A percentile compares a stretch with the other conserved stretches of the same genome.
Evolutionary conservation across 2,797 vertebrate species (phyloP).

Genomic region (Anabas testudineus): DNA sequence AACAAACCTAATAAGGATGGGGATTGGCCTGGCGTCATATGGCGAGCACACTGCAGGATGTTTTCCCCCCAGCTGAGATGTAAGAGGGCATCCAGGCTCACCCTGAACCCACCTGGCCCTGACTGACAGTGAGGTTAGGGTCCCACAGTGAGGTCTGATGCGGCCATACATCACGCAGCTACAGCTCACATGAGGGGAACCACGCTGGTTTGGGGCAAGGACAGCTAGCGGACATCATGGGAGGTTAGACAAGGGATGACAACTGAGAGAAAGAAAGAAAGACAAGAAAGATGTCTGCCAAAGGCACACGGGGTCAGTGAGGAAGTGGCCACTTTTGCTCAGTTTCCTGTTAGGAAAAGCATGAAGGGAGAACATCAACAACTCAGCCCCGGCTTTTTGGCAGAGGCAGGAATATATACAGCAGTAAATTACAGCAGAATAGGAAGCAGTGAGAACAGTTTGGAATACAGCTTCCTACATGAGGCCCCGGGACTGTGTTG

Average conservation of each 20-base stretch:
- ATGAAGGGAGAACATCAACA: conserved; percentile 48
- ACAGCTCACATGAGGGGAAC: conserved; percentile 45
- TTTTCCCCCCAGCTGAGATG: conserved; percentile 28
- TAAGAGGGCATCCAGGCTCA: conserved; percentile 49
- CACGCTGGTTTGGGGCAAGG: conserved; percentile 48
- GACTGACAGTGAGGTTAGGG: conserved; percentile 53
- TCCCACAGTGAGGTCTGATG: conserved; percentile 54
- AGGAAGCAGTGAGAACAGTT: conserved; percentile 17
- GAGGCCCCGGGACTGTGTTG: conserved; percentile 19
- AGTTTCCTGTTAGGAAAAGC: conserved; percentile 69
- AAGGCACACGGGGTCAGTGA: conserved; percentile 53
- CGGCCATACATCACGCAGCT: conserved; percentile 66
- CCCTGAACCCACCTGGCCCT: conserved; percentile 63
- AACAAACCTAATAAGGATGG: conserved; percentile 52
- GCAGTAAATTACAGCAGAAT: conserved; percentile 35
- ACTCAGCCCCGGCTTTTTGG: conserved; percentile 28
- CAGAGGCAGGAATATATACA: conserved; percentile 17
- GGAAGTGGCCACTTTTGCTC: conserved; percentile 67
- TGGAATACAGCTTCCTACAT: conserved; percentile 35
- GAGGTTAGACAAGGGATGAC: conserved; percentile 51
- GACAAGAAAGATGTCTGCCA: conserved; percentile 66
- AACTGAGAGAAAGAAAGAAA: conserved; percentile 63
- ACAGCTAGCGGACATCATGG: conserved; percentile 70
- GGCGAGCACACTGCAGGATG: conserved; percentile 42
- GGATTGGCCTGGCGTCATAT: conserved; percentile 26